phyloP scores from a whole-genome alignment of 2,797 vertebrate genomes.

The Gobionotothen gibberifrons region DNA sequence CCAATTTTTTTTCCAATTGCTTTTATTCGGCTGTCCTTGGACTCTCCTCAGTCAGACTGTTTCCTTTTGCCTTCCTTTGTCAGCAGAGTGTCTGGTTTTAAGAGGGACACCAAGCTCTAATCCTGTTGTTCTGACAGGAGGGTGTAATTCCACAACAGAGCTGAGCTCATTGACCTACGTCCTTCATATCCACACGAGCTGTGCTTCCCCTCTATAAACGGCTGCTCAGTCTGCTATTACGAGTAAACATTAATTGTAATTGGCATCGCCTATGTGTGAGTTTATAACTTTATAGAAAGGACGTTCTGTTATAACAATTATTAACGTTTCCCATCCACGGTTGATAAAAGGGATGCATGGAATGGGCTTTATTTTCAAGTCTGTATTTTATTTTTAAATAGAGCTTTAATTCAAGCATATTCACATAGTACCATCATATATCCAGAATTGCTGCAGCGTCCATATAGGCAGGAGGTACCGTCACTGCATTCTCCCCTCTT shows the following conservation, averaged over 20 bases:
- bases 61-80: conserved; percentile 41
- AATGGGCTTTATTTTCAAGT: not conserved
- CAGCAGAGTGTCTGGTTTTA: conserved; percentile 61
- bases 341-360: not conserved
- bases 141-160: conserved; percentile 73
- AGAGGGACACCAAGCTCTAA: conserved; percentile 70
- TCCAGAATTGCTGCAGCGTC: conserved; percentile 13
- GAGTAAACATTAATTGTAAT: conserved; percentile 14
- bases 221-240: conserved; percentile 11
- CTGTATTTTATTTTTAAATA: not conserved
- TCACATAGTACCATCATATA: not conserved
- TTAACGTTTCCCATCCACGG: not conserved
- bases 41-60: conserved; percentile 22
- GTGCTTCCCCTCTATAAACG: conserved; percentile 32
- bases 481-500: not conserved
- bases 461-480: not conserved
- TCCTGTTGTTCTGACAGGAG: conserved; percentile 76
- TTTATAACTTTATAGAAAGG: conserved; percentile 2
- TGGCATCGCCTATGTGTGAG: not conserved
- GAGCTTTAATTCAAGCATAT: not conserved
- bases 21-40: conserved; percentile 42
- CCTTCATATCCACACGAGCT: conserved; percentile 45
- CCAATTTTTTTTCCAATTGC: conserved; percentile 39
- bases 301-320: not conserved
- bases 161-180: conserved; percentile 66